phyloP scores from a whole-genome alignment of 2,113 vertebrate species.

The Phodopus roborovskii region DNA sequence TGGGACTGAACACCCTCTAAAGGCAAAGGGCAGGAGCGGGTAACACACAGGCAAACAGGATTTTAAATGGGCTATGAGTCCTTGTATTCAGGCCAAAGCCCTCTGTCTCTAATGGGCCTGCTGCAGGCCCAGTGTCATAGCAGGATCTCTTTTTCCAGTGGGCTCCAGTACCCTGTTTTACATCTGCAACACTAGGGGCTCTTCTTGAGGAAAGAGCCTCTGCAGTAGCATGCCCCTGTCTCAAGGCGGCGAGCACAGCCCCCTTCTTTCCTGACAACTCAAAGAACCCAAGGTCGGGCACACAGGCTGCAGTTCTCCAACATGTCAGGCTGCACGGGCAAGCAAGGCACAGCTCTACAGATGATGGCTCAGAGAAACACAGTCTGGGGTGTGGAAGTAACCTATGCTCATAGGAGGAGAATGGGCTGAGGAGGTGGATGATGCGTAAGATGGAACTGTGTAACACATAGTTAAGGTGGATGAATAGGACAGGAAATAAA shows the following conservation, averaged over 20 bases:
- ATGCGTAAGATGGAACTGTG: slow-evolving; percentile 2
- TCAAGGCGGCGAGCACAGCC: slow-evolving; percentile 23
- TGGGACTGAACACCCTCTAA: background rate
- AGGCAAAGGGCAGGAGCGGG: background rate
- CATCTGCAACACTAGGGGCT: too few species aligned
- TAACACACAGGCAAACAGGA: background rate
- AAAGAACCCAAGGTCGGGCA: background rate
- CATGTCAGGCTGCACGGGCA: rapidly evolving
- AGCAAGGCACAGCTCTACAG: background rate
- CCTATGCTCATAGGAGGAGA: background rate
- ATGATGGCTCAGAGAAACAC: background rate
- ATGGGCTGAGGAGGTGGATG: background rate
- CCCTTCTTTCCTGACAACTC: background rate
- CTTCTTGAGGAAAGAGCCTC: background rate
- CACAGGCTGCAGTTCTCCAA: background rate
- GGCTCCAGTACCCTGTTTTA: background rate
- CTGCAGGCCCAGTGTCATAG: background rate
- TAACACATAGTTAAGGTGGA: slow-evolving; percentile 16
- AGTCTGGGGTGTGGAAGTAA: background rate
- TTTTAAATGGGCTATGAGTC: background rate
- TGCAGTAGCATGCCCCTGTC: background rate
- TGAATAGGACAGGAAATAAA: background rate
- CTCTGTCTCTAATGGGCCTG: background rate
- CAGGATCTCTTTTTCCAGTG: background rate
- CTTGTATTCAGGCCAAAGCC: background rate